phyloP scores from a whole-genome alignment of 1,140 invertebrate genomes.

The Thaumatotibia leucotreta region DNA sequence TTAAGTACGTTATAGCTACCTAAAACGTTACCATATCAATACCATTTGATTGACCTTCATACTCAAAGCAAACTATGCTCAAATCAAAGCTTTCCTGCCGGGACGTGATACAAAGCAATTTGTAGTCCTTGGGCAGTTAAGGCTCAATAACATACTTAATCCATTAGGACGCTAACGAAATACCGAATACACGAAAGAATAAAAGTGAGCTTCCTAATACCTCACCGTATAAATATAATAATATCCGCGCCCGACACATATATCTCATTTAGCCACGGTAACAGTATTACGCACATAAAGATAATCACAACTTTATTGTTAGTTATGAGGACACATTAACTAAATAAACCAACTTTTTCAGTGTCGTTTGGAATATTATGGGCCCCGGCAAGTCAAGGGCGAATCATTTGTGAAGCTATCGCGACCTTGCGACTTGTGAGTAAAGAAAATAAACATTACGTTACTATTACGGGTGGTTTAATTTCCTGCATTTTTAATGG shows the following conservation, averaged over 20 bases:
- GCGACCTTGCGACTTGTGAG: background rate
- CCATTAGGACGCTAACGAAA: too few relatives aligned
- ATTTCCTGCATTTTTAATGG: background rate
- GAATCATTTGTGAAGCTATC: background rate
- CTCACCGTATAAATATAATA: background rate
- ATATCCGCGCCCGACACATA: background rate
- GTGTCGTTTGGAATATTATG: background rate
- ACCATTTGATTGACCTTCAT: too few relatives aligned
- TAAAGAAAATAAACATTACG: slow-evolving; percentile 1
- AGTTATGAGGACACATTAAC: slow-evolving; percentile 11
- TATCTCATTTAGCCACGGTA: background rate
- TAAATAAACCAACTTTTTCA: slow-evolving; percentile 8
- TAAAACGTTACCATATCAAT: too few relatives aligned
- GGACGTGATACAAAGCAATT: too few relatives aligned
- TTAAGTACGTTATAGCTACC: background rate
- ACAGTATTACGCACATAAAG: slow-evolving; percentile 5
- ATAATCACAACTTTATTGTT: slow-evolving; percentile 13
- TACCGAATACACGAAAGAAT: background rate
- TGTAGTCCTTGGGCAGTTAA: too few relatives aligned
- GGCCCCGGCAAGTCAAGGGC: background rate
- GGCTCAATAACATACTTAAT: background rate
- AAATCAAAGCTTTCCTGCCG: too few relatives aligned
- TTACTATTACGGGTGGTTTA: background rate
- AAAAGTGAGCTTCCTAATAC: background rate
- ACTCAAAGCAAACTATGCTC: too few relatives aligned